Percentiles rank a stretch among this genome's conserved stretches.
Conservation (phyloP, 2,113 vertebrate genomes). For the Corvus moneduloides region DNA sequence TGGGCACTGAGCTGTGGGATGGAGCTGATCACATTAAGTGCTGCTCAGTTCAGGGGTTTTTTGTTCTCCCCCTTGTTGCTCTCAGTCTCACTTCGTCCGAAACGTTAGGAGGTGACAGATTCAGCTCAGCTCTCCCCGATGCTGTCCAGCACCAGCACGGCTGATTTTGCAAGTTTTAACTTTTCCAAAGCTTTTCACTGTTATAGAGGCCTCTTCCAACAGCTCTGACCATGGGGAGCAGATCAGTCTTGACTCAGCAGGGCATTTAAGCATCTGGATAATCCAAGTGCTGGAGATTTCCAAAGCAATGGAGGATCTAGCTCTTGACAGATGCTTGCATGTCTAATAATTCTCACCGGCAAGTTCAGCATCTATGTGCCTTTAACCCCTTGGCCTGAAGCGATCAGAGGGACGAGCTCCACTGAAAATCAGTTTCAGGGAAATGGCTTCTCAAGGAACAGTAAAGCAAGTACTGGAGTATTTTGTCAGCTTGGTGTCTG, state of each 20-base stretch:
- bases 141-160: neutral
- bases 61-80: conserved; percentile 17
- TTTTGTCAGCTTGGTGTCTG: neutral
- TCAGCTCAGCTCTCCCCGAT: neutral
- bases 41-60: conserved; percentile 20
- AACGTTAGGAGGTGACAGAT: conserved; percentile 6
- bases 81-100: conserved; percentile 27
- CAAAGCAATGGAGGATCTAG: neutral
- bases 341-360: neutral
- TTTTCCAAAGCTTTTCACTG: neutral
- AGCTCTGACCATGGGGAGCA: neutral
- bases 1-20: conserved; percentile 35
- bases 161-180: neutral
- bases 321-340: accelerated
- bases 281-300: neutral
- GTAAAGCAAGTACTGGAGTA: neutral
- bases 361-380: neutral
- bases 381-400: neutral
- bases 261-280: neutral
- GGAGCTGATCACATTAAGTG: conserved; percentile 40
- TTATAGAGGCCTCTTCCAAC: neutral
- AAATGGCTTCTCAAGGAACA: neutral
- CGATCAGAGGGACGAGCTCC: neutral
- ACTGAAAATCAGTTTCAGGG: neutral
- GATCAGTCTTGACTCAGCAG: neutral